Evolutionary conservation across 2,797 vertebrate genomes (phyloP), one percentile per base, ranked within the genome.

Genomic region (Varecia variegata): DNA sequence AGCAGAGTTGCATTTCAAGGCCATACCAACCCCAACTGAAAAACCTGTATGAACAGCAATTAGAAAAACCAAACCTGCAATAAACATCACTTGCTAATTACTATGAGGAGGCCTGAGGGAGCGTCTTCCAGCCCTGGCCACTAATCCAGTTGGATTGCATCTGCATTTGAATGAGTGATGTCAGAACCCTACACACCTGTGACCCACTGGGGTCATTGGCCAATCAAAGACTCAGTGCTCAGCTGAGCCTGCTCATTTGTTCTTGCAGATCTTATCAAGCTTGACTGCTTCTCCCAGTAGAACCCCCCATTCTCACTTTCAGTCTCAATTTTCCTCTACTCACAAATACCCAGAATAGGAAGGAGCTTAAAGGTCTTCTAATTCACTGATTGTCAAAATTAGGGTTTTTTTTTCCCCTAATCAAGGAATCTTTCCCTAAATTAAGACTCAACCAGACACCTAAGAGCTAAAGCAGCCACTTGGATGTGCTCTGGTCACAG

Each of bases 121-220:
- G 90, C 92, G 50, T 93, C 85, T 92, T 93, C 60, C 45, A 90
- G 84, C 52, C 68, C 35, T 10, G 35, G 35, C 43, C 77, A 47
- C 60, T 97, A 95, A 97, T 88, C 94, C 94, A n/a, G 58, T 38
- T n/a, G 90, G 70, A 88, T 32, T 73, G 2, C 3, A 93, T 92
- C 97, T 95, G 77, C 93, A 82, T 96, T 74, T 96, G 76, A 95
- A 96, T 96, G 70, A 79, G 47, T 89, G 87, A 95, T 35, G 43
- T 87, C 93, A 93, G 68, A 85, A 50, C 60, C 43, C 35, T 91
- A 52, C 76, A 38, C 52, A 97, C 73, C 94, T 97, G 90, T 90
- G 85, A 95, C 82, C 88, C 85, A 25, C 21, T 58, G 50, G 77
- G 88, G 90, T 93, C 79, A 35, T 52, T 10, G 15, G 45, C 94